Evolutionary conservation across 2,888 invertebrate species (phyloP), one percentile per base, ranked within the genome.

Genomic region (Odontomyia ornata): DNA sequence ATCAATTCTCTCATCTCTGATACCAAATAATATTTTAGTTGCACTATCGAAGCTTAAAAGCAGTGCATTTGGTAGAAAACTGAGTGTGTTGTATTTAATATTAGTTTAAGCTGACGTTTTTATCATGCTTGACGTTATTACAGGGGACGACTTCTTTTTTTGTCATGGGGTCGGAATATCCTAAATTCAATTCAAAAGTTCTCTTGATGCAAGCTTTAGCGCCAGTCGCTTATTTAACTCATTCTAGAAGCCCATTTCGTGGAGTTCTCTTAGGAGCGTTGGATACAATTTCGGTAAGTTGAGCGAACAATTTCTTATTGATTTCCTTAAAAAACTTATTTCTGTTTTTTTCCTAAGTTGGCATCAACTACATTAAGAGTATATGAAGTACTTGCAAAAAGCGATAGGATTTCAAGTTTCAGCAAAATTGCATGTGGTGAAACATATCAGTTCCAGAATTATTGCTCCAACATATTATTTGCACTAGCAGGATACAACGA

Each of bases 401-500:
- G 79, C 64, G 83, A 81, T 0, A 83, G 91, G 7, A 83, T 87
- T 81, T 84, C 85, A 1, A 84, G 86, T 0, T 85, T 88, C 15
- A 89, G 89, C 0, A 82, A 87, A 78, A 60, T 84, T 0, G 46
- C 88, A 0, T 91, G 91, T 80, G 84, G 84, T 56, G 88, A 88
- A 78, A 86, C 88, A 46, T 87, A 87, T 0, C 43, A 85, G 11
- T 87, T 87, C 76, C 89, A 88, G 78, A 88, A 84, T 0, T 76
- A 92, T 0, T 93, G 93, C 84, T 86, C 87, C 71, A 91, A 90
- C 81, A 83, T 90, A 1, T 81, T 89, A 1, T 90, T 90, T 81
- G 81, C 90, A 1, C 77, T 90, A 0, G 84, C 83, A 76, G 89
- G 88, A 5, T 86, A 82, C 76, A 83, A 87, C 80, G 81, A 82